phyloP scores from a whole-genome alignment of 2,113 vertebrate genomes.

The Ivindomyrus marchei region DNA sequence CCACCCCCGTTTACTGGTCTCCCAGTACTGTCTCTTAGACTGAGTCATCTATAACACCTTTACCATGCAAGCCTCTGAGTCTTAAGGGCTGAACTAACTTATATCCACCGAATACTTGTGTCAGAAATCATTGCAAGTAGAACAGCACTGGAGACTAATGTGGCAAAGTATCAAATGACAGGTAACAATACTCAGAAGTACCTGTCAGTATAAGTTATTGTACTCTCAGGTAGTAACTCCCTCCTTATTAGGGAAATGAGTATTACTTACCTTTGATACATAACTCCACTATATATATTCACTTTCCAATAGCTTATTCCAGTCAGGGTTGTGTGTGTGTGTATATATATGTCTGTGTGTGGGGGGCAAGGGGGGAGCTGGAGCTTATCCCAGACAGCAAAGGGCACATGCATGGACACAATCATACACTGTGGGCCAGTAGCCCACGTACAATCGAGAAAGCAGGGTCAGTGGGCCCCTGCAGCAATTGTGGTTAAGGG shows the following conservation, averaged over 20 bases:
- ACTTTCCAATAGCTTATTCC: neutral
- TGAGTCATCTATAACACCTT: neutral
- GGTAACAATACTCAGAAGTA: neutral
- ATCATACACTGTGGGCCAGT: neutral
- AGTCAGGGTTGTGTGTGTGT: neutral
- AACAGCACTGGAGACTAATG: neutral
- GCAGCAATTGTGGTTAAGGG: neutral
- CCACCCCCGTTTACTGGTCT: neutral
- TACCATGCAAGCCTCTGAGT: neutral
- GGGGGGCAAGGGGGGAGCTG: neutral
- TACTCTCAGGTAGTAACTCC: neutral
- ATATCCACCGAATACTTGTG: neutral
- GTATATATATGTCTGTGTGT: neutral
- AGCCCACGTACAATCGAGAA: neutral
- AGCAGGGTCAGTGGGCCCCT: neutral
- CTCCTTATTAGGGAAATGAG: neutral
- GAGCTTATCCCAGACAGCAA: neutral
- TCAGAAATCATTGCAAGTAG: neutral
- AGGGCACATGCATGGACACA: neutral
- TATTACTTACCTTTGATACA: neutral
- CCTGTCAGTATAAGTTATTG: too few species aligned
- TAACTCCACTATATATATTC: neutral
- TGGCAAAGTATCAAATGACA: neutral
- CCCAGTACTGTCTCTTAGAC: neutral
- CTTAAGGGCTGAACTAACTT: neutral